A percentile compares a stretch with the other conserved stretches of the same genome.
Evolutionary conservation across 2,888 invertebrate species (phyloP).

Genomic region (Holacanthella duospinosa): DNA sequence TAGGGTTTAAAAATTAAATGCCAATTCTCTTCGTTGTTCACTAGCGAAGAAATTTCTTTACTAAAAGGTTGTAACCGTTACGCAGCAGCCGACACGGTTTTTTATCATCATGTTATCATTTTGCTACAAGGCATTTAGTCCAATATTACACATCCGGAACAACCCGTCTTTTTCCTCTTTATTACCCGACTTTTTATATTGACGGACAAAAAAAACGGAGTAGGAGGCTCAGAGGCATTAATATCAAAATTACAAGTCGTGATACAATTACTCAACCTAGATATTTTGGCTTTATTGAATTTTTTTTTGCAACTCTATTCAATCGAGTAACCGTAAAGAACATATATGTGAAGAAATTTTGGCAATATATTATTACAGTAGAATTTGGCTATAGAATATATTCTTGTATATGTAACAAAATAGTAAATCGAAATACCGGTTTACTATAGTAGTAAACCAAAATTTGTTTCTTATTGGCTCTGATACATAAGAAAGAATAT

Average conservation of each 20-base stretch:
- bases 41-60: not conserved
- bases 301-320: not conserved
- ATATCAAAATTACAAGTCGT: not conserved
- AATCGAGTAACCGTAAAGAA: not conserved
- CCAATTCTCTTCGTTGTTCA: not conserved
- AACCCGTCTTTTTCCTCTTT: not conserved
- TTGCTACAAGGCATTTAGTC: not conserved
- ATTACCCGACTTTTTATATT: not conserved
- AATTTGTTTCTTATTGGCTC: too few relatives aligned
- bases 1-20: not conserved
- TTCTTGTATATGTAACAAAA: too few relatives aligned
- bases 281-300: not conserved
- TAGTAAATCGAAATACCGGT: too few relatives aligned
- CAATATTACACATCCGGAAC: not conserved
- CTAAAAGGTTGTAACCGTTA: not conserved
- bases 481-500: too few relatives aligned
- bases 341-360: not conserved
- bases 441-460: too few relatives aligned
- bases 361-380: not conserved
- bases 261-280: conserved; percentile 2
- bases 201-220: not conserved
- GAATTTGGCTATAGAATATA: too few relatives aligned
- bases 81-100: not conserved
- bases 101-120: not conserved
- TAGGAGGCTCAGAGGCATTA: too few relatives aligned